Evolutionary conservation across 2,797 vertebrate genomes (phyloP).

Genomic region (Tamandua tetradactyla): DNA sequence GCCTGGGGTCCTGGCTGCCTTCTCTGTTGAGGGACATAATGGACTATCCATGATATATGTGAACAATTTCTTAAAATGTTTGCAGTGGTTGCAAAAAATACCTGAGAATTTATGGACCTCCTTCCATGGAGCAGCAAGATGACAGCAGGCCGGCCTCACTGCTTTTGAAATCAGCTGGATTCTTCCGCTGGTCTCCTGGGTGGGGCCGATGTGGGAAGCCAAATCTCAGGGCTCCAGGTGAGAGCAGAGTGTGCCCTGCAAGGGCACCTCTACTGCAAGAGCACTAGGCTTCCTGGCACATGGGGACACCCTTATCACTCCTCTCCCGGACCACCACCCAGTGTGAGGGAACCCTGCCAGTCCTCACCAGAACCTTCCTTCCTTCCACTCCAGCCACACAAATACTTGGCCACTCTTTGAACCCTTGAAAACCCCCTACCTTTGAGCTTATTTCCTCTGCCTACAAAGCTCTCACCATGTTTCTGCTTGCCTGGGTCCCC

Average conservation of each 20-base stretch:
- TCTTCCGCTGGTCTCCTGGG: not conserved
- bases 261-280: no score
- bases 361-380: rapidly evolving
- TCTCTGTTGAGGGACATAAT: not conserved
- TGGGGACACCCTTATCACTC: rapidly evolving
- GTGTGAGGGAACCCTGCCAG: not conserved
- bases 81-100: rapidly evolving
- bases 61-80: not conserved
- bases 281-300: no score
- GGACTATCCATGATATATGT: rapidly evolving
- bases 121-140: rapidly evolving
- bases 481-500: not conserved
- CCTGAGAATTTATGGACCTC: not conserved
- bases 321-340: not conserved
- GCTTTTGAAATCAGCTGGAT: not conserved
- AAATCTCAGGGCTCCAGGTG: not conserved
- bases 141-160: not conserved
- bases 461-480: not conserved
- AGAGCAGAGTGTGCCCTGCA: not conserved
- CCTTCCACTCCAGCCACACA: not conserved
- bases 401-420: not conserved
- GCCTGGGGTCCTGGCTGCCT: not conserved
- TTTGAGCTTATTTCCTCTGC: rapidly evolving
- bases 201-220: no score
- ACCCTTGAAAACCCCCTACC: not conserved